Conservation (phyloP, 2,113 vertebrate genomes). For the Cnemophilus loriae region DNA sequence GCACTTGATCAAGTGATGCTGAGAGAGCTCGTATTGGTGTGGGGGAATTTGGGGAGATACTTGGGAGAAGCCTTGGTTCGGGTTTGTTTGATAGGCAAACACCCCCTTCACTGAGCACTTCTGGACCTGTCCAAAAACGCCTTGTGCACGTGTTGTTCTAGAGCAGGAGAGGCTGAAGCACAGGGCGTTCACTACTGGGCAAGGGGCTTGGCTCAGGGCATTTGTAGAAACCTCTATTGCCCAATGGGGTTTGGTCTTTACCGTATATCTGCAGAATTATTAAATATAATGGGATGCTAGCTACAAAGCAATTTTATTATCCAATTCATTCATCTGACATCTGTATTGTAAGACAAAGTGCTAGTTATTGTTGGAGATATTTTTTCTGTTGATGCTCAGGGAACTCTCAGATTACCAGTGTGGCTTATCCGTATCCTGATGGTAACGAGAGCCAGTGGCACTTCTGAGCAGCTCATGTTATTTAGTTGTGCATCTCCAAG, state of each 20-base stretch:
- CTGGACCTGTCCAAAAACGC: neutral
- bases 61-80: neutral
- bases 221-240: neutral
- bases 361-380: neutral
- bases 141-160: neutral
- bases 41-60: neutral
- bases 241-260: neutral
- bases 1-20: neutral
- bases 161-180: neutral
- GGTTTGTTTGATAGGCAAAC: neutral
- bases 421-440: conserved; percentile 59
- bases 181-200: neutral
- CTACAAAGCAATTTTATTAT: neutral
- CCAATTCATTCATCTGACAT: neutral
- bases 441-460: conserved; percentile 58
- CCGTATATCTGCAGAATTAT: neutral
- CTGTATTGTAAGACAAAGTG: neutral
- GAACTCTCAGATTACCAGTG: neutral
- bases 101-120: neutral
- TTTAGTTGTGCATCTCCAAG: conserved; percentile 62
- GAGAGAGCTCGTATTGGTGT: neutral
- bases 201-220: neutral
- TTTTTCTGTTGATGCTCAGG: neutral
- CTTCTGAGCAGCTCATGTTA: conserved; percentile 67
- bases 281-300: neutral